Percentiles rank a stretch among this genome's conserved stretches.
Evolutionary conservation across 2,797 vertebrate species (phyloP).

Genomic region (Bovichtus diacanthus): DNA sequence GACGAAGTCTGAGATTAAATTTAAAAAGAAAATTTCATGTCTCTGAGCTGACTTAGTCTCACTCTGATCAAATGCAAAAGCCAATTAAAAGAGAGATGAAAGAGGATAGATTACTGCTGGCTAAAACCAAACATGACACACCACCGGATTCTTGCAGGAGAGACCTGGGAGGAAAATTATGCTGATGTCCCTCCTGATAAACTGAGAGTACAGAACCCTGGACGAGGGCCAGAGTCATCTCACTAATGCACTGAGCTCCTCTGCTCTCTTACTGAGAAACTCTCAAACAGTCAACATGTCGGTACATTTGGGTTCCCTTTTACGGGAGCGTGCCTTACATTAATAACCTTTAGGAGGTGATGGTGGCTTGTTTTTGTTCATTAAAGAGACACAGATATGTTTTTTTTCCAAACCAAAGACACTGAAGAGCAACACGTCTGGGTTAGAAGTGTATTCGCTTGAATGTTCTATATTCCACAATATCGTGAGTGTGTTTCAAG

Average conservation of each 20-base stretch:
- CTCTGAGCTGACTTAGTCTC: background rate
- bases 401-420: background rate
- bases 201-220: slow-evolving; percentile 4
- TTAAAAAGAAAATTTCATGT: background rate
- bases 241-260: slow-evolving; percentile 12
- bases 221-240: slow-evolving; percentile 39
- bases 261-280: background rate
- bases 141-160: background rate
- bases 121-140: slow-evolving; percentile 23
- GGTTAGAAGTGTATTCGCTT: background rate
- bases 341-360: background rate
- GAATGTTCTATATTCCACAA: background rate
- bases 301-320: background rate
- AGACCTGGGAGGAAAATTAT: slow-evolving; percentile 18
- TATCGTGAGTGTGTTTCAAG: background rate
- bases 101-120: slow-evolving; percentile 17
- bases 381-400: background rate
- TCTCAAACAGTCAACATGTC: background rate
- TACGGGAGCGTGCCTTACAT: background rate
- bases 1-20: slow-evolving; percentile 33
- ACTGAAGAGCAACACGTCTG: too few species aligned
- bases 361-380: background rate
- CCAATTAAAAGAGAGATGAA: slow-evolving; percentile 53
- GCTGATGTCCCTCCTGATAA: slow-evolving; percentile 8
- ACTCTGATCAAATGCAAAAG: slow-evolving; percentile 5